These are phyloP conservation scores for Lithobates pipiens DNA, from an alignment of 2,797 vertebrate genomes.

Conservation along the genomic window DNA sequence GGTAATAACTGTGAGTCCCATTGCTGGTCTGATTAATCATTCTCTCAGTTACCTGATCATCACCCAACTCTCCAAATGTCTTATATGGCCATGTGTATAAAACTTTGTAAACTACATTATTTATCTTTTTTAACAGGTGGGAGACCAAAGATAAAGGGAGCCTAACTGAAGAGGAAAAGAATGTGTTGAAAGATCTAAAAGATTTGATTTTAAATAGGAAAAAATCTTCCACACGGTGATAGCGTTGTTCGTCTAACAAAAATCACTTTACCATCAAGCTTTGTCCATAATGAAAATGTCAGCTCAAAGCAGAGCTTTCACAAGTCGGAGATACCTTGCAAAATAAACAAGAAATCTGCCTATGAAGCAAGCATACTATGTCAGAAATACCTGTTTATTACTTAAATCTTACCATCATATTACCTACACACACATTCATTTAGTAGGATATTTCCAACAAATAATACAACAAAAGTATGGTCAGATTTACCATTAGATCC, in stretches of 20 bases:
- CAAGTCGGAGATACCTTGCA: too few relatives aligned
- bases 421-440: too few relatives aligned
- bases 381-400: too few relatives aligned
- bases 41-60: not conserved
- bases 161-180: slow-evolving; percentile 86
- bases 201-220: slow-evolving; percentile 67
- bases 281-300: too few relatives aligned
- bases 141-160: slow-evolving; percentile 87
- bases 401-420: too few relatives aligned
- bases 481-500: too few relatives aligned
- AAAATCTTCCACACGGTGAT: not conserved
- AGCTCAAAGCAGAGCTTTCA: too few relatives aligned
- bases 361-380: too few relatives aligned
- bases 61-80: not conserved
- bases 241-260: not conserved
- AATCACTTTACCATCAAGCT: too few relatives aligned
- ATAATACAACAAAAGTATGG: too few relatives aligned
- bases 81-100: not conserved
- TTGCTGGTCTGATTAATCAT: not conserved
- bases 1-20: not conserved
- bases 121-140: slow-evolving; percentile 85
- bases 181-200: slow-evolving; percentile 81
- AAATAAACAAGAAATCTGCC: too few relatives aligned
- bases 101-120: not conserved
- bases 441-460: too few relatives aligned